Conservation (phyloP, 2,113 vertebrate species). For the Dromas ardeola region DNA sequence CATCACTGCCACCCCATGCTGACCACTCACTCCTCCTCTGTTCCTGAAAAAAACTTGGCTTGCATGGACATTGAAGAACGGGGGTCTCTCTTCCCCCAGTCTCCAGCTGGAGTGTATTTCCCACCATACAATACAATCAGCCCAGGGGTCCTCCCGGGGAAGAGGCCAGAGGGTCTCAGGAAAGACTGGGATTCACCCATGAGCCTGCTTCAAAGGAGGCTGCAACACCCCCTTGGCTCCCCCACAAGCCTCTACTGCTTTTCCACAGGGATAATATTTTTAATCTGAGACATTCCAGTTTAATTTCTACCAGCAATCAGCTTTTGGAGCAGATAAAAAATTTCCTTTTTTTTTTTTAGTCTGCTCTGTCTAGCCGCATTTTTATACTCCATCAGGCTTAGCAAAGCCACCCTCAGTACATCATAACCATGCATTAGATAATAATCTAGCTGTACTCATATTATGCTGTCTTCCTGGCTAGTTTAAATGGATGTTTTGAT, state of each 20-base stretch:
- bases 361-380: background rate
- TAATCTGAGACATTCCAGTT: background rate
- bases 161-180: background rate
- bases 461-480: background rate
- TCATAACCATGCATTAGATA: background rate
- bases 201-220: background rate
- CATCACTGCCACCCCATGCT: background rate
- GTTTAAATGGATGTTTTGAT: conserved; percentile 16
- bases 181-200: background rate
- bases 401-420: background rate
- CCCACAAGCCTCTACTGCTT: background rate
- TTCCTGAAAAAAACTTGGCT: background rate
- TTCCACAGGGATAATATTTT: background rate
- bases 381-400: background rate
- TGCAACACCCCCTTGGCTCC: background rate
- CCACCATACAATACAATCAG: background rate
- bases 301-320: background rate
- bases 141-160: background rate
- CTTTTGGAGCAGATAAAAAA: background rate
- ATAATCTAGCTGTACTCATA: background rate
- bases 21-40: background rate
- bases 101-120: background rate
- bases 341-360: background rate
- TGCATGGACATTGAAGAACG: background rate
- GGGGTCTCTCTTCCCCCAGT: background rate